These are phyloP conservation scores for Leptinotarsa haldemani DNA, from an alignment of 2,888 invertebrate species.

Conservation along the genomic window DNA sequence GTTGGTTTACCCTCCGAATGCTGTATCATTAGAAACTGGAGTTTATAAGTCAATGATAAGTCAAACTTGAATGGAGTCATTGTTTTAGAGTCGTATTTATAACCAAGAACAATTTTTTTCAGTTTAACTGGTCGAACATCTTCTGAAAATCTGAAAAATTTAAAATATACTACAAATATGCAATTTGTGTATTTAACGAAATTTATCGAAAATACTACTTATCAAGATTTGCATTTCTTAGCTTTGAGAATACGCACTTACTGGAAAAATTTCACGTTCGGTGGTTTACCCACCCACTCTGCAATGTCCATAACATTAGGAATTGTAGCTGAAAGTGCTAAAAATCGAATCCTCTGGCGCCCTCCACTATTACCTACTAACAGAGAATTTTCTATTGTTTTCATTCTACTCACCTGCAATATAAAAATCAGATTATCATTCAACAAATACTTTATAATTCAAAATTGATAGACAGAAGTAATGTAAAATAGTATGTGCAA, in stretches of 20 bases:
- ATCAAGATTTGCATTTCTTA: no score
- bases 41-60: conserved; percentile 79
- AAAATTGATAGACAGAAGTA: no score
- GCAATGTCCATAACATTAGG: conserved; percentile 82
- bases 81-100: conserved; percentile 69
- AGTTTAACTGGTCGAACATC: conserved; percentile 79
- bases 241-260: conserved; percentile 53
- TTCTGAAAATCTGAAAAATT: conserved; percentile 73
- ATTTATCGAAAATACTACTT: no score
- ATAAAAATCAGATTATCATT: not conserved
- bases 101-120: conserved; percentile 79
- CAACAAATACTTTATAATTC: no score
- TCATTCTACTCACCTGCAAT: conserved; percentile 74
- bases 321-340: conserved; percentile 84
- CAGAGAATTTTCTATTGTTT: conserved; percentile 71
- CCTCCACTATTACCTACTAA: conserved; percentile 24
- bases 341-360: conserved; percentile 69
- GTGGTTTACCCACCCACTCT: conserved; percentile 73
- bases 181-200: not conserved
- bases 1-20: conserved; percentile 81
- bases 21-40: conserved; percentile 75
- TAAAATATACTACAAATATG: not conserved
- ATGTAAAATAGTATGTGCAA: no score
- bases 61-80: conserved; percentile 80
- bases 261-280: conserved; percentile 69